These are phyloP conservation scores for Syngnathus floridae DNA, from an alignment of 2,113 vertebrate genomes.

Conservation along the genomic window DNA sequence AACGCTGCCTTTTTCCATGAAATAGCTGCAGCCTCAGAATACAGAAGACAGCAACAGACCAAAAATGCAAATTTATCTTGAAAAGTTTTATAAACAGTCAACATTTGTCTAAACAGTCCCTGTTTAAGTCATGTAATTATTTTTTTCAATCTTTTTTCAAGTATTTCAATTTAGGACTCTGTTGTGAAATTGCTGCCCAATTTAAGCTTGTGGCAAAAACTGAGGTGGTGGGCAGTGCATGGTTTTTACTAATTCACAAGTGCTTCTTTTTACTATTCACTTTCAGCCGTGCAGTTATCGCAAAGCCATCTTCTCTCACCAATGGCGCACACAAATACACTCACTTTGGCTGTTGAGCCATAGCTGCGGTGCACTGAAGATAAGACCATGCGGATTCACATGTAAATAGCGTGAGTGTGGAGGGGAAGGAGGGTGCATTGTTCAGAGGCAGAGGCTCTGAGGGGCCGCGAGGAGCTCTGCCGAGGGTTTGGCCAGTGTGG, in stretches of 20 bases:
- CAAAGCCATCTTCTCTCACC: conserved; percentile 27
- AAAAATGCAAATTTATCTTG: no score
- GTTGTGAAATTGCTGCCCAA: not conserved
- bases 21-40: no score
- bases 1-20: no score
- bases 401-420: conserved; percentile 63
- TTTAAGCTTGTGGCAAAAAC: conserved; percentile 19
- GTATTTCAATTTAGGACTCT: no score
- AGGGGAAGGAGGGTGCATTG: conserved; percentile 55
- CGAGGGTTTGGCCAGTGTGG: conserved; percentile 48
- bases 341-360: conserved; percentile 49
- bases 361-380: conserved; percentile 60
- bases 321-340: conserved; percentile 19
- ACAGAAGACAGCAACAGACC: no score
- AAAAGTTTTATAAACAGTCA: no score
- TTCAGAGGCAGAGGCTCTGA: conserved; percentile 44
- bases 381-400: conserved; percentile 71
- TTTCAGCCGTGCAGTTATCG: conserved; percentile 18
- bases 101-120: no score
- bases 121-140: no score
- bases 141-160: no score
- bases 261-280: conserved; percentile 17
- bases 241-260: not conserved
- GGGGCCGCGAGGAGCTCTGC: conserved; percentile 52
- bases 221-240: not conserved